Evolutionary conservation across 2,888 invertebrate genomes (phyloP).

Genomic region (Leptopilina myrica): DNA sequence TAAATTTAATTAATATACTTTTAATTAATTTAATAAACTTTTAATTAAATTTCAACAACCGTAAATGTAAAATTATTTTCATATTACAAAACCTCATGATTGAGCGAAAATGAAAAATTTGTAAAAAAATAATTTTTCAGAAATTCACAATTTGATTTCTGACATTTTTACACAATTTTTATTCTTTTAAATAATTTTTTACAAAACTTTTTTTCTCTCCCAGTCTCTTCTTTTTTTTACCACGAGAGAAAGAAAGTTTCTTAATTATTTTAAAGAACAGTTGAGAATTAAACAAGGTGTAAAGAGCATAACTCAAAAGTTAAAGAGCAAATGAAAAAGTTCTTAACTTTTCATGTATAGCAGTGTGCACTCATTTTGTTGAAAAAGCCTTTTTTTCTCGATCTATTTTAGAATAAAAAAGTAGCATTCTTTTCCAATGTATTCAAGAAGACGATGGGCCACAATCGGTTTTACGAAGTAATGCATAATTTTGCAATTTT

Average conservation of each 20-base stretch:
- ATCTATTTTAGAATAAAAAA: not conserved
- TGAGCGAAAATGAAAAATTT: no score
- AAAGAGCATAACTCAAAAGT: slow-evolving; percentile 1
- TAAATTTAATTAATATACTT: no score
- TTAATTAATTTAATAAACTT: no score
- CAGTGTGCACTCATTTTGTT: not conserved
- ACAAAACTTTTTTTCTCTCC: no score
- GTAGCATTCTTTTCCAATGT: not conserved
- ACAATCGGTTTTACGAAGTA: not conserved
- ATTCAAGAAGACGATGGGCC: not conserved
- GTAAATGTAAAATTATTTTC: no score
- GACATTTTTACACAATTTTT: not conserved
- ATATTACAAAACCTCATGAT: no score
- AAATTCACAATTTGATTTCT: no score
- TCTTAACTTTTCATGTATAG: not conserved
- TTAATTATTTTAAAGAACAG: not conserved
- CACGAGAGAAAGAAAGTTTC: not conserved
- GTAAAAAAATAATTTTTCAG: no score
- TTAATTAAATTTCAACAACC: no score
- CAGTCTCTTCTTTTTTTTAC: not conserved
- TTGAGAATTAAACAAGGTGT: slow-evolving; percentile 4
- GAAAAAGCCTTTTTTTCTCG: slow-evolving; percentile 6
- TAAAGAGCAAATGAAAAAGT: not conserved
- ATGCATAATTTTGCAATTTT: not conserved
- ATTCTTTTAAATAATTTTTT: not conserved